These are phyloP conservation scores for Melanaphis sacchari DNA, from an alignment of 1,140 invertebrate genomes.

Conservation along the genomic window DNA sequence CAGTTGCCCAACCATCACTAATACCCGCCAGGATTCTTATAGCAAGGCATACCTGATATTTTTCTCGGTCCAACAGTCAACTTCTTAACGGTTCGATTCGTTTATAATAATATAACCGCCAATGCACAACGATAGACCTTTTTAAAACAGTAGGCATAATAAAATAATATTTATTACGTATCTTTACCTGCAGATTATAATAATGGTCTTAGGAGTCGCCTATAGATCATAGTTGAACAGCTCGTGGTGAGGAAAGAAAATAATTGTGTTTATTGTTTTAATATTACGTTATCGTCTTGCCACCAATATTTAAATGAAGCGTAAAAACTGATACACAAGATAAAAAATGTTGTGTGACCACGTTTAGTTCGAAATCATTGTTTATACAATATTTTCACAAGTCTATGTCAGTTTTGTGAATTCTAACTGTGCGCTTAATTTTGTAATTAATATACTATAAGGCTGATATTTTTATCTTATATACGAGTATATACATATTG, in stretches of 20 bases:
- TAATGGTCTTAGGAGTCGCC: background rate
- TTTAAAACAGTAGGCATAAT: background rate
- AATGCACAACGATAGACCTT: slow-evolving; percentile 41
- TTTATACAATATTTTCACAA: background rate
- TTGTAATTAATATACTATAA: no score
- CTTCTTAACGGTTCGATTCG: slow-evolving; percentile 55
- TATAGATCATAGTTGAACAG: background rate
- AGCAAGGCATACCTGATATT: slow-evolving; percentile 20
- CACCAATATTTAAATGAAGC: background rate
- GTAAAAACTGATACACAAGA: background rate
- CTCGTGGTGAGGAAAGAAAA: background rate
- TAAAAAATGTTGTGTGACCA: background rate
- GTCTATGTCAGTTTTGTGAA: background rate
- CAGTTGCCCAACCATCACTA: background rate
- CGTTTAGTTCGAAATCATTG: background rate
- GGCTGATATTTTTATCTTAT: background rate
- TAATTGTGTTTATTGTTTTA: background rate
- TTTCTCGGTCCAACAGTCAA: slow-evolving; percentile 52
- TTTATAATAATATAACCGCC: slow-evolving; percentile 48
- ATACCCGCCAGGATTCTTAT: background rate
- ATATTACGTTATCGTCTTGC: background rate
- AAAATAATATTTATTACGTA: background rate
- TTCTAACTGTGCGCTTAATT: background rate
- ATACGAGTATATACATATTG: no score
- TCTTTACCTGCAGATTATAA: background rate